Percentiles rank a stretch among this genome's conserved stretches.
phyloP scores from a whole-genome alignment of 2,888 invertebrate genomes.

The Euzophera pinguis region DNA sequence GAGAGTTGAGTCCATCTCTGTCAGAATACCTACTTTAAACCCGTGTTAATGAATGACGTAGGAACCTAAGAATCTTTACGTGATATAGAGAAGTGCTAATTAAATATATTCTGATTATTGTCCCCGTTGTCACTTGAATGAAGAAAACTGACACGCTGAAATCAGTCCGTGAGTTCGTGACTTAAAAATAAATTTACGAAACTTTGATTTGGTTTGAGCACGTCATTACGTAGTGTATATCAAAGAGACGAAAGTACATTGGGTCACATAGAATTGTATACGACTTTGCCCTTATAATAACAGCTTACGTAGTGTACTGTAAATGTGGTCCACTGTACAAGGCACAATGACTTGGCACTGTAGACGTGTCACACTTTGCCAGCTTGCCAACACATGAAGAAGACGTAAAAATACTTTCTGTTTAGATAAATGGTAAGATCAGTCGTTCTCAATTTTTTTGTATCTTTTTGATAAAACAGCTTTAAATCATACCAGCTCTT shows the following conservation, averaged over 20 bases:
- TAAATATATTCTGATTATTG: background rate
- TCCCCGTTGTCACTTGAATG: background rate
- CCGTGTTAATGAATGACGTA: no score
- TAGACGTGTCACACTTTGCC: background rate
- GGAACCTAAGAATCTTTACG: no score
- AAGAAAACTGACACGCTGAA: no score
- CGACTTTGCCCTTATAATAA: no score
- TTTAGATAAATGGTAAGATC: background rate
- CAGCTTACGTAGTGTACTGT: no score
- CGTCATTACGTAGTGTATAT: background rate
- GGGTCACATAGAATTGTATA: no score
- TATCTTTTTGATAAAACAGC: no score
- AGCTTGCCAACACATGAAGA: background rate
- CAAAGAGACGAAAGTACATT: background rate
- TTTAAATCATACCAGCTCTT: no score
- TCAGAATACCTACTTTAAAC: no score
- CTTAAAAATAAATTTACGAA: background rate
- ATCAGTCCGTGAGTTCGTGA: background rate
- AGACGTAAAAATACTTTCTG: background rate
- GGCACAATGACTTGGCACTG: slow-evolving; percentile 6
- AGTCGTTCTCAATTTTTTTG: no score
- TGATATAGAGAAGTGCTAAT: background rate
- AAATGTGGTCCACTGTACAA: no score
- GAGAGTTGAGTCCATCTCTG: no score
- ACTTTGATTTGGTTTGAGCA: background rate